Evolutionary conservation across 2,113 vertebrate species (phyloP).

Genomic region (Callipepla californica): DNA sequence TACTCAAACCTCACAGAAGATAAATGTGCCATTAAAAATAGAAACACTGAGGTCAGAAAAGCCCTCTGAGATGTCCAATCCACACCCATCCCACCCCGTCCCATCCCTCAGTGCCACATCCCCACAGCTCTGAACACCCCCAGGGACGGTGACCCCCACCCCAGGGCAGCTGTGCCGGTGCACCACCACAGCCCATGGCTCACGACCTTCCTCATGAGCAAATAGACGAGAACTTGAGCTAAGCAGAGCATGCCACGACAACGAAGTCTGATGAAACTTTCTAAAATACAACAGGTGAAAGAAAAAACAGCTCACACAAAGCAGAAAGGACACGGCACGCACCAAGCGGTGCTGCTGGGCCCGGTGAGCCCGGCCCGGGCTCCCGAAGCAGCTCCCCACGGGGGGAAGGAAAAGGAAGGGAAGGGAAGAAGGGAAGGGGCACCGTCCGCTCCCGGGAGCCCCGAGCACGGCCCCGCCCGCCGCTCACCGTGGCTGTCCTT

Average conservation of each 20-base stretch:
- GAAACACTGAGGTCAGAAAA: background rate
- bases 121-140: background rate
- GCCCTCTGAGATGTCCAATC: too few relatives aligned
- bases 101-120: background rate
- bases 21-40: background rate
- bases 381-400: too few relatives aligned
- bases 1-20: background rate
- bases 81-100: too few relatives aligned
- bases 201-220: too few relatives aligned
- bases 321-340: background rate
- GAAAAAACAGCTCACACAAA: background rate
- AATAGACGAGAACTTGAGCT: background rate
- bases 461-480: too few relatives aligned
- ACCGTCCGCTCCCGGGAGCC: too few relatives aligned
- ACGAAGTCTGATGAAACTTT: background rate
- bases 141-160: background rate
- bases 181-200: too few relatives aligned
- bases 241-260: too few relatives aligned
- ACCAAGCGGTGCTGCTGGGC: background rate
- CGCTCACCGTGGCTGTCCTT: constrained; percentile 95
- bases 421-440: too few relatives aligned
- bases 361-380: too few relatives aligned
- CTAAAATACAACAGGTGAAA: background rate
- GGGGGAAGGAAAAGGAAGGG: too few relatives aligned
- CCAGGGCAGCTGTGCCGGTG: too few relatives aligned